Percentiles rank a stretch among this genome's conserved stretches.
These are phyloP conservation scores for Drosophila azteca DNA, from an alignment of 1,140 invertebrate genomes.

Conservation along the genomic window DNA sequence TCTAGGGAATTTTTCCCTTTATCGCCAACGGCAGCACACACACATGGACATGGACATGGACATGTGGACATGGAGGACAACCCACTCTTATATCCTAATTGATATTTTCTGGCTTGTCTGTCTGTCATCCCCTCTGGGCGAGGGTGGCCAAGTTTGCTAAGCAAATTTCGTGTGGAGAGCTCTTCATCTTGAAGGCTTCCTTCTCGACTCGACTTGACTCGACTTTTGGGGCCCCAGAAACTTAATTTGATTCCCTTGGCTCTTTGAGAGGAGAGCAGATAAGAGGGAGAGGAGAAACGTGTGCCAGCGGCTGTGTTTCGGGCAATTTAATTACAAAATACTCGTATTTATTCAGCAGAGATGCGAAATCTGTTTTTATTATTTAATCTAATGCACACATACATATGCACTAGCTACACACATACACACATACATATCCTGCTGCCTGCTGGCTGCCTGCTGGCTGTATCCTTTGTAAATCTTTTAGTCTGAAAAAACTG, in stretches of 20 bases:
- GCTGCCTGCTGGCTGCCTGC: not conserved
- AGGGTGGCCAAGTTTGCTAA: constrained; percentile 23
- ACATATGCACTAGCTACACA: not conserved
- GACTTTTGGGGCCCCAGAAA: not conserved
- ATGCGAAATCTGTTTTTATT: constrained; percentile 41
- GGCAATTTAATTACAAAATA: constrained; percentile 42
- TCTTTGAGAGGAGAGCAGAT: not conserved
- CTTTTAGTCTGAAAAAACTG: constrained; percentile 6
- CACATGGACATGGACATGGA: constrained; percentile 40
- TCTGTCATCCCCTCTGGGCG: too few relatives aligned
- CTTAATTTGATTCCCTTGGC: constrained; percentile 30
- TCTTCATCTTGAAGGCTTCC: constrained; percentile 5
- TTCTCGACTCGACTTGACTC: too few relatives aligned
- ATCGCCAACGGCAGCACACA: constrained; percentile 5
- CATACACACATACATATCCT: constrained; percentile 2
- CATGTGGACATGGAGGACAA: constrained; percentile 35
- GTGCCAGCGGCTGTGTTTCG: constrained; percentile 1
- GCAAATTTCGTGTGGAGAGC: constrained; percentile 30
- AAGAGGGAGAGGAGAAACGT: not conserved
- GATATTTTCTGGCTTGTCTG: constrained; percentile 56
- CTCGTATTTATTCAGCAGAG: constrained; percentile 36
- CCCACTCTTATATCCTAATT: constrained; percentile 44
- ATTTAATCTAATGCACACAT: constrained; percentile 19
- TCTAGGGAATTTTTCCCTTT: constrained; percentile 25
- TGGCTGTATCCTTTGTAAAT: constrained; percentile 7